phyloP scores from a whole-genome alignment of 2,113 vertebrate genomes.

The Coreoperca whiteheadi region DNA sequence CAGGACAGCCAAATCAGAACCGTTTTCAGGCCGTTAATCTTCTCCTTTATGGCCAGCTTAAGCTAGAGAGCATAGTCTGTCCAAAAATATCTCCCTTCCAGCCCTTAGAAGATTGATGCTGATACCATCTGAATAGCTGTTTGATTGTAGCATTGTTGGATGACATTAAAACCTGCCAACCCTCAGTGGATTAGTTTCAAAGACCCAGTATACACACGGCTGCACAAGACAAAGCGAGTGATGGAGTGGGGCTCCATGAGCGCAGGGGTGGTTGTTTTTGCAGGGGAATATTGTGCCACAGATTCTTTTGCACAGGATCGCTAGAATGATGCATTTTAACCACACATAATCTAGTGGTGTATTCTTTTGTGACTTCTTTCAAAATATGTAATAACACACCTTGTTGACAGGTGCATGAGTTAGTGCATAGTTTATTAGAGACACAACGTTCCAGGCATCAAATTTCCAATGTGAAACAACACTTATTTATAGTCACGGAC shows the following conservation, averaged over 20 bases:
- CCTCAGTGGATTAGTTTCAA: conserved; percentile 60
- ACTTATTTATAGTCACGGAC: neutral
- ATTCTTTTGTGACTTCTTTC: neutral
- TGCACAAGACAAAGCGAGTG: conserved; percentile 10
- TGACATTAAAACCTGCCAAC: conserved; percentile 63
- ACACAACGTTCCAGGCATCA: no score
- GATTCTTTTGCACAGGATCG: neutral
- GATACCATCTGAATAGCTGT: conserved; percentile 55
- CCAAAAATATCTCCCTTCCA: conserved; percentile 49
- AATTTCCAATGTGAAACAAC: neutral
- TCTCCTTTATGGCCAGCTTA: conserved; percentile 38
- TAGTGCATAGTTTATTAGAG: neutral
- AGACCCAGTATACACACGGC: conserved; percentile 24
- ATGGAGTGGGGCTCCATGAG: neutral
- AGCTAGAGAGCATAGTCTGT: neutral
- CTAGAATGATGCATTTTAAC: neutral
- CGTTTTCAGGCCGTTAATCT: conserved; percentile 25
- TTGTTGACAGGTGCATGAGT: neutral
- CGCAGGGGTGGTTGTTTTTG: neutral
- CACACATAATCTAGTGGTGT: neutral
- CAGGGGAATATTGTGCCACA: neutral
- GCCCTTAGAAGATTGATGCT: conserved; percentile 44
- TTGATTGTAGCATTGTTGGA: conserved; percentile 58
- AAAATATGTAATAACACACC: neutral
- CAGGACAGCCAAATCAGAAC: conserved; percentile 17